These are phyloP conservation scores for Syritta pipiens DNA, from an alignment of 2,888 invertebrate species.

Conservation along the genomic window DNA sequence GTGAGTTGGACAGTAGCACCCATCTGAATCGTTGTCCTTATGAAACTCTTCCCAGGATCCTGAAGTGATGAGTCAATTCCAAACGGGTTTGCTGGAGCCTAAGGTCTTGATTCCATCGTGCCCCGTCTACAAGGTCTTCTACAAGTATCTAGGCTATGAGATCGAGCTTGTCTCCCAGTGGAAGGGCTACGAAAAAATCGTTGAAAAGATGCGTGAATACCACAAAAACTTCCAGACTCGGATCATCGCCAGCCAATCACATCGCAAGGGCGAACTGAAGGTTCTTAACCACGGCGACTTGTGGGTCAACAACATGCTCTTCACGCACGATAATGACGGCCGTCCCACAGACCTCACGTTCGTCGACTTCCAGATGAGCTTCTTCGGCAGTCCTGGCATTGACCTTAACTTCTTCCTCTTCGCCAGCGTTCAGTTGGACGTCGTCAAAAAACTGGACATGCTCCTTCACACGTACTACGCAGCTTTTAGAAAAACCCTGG, in stretches of 20 bases:
- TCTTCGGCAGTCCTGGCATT: conserved; percentile 76
- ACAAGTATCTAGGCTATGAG: no score
- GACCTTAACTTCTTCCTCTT: conserved; percentile 78
- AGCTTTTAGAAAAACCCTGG: conserved; percentile 71
- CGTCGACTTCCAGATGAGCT: conserved; percentile 76
- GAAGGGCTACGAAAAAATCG: conserved; percentile 77
- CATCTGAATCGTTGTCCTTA: no score
- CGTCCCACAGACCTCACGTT: conserved; percentile 73
- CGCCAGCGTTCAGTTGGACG: conserved; percentile 74
- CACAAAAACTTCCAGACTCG: conserved; percentile 68
- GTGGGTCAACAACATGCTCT: conserved; percentile 80
- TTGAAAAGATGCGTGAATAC: conserved; percentile 76
- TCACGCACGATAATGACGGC: conserved; percentile 75
- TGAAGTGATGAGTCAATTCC: neutral
- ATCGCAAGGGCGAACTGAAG: conserved; percentile 72
- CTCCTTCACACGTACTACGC: conserved; percentile 74
- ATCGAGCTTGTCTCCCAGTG: conserved; percentile 46
- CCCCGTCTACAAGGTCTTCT: no score
- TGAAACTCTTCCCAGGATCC: no score
- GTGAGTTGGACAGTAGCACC: conserved; percentile 71
- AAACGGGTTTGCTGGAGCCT: neutral
- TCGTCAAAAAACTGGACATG: conserved; percentile 72
- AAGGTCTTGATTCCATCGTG: no score
- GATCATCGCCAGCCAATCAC: conserved; percentile 60
- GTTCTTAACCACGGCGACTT: conserved; percentile 80